Conservation (phyloP, 2,888 invertebrate genomes). For the Pyrocoelia pectoralis region DNA sequence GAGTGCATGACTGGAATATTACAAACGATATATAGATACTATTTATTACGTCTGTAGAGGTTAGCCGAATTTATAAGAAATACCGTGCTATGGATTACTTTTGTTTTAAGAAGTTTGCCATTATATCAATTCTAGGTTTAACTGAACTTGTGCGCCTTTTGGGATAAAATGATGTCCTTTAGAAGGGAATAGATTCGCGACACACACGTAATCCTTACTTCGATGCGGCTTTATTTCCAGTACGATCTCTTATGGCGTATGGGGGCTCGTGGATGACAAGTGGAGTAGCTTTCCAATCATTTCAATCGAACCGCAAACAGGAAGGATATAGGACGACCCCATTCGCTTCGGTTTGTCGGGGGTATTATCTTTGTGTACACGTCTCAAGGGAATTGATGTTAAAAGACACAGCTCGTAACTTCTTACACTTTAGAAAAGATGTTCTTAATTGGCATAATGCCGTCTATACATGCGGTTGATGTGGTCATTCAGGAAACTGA, state of each 20-base stretch:
- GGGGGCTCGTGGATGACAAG: conserved; percentile 53
- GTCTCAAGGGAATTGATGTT: conserved; percentile 45
- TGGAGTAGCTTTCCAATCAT: conserved; percentile 56
- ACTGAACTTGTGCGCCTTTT: conserved; percentile 27
- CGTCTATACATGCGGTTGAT: conserved; percentile 41
- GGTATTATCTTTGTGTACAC: conserved; percentile 52
- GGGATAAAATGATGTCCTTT: conserved; percentile 32
- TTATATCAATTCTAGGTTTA: conserved; percentile 26
- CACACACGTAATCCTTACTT: conserved; percentile 55
- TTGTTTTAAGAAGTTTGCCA: conserved; percentile 27
- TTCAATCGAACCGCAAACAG: conserved; percentile 58
- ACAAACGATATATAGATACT: no score
- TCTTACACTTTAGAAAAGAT: conserved; percentile 43
- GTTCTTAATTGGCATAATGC: conserved; percentile 48
- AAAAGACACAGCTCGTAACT: conserved; percentile 46
- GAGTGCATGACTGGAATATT: no score
- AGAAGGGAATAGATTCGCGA: conserved; percentile 31
- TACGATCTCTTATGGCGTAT: conserved; percentile 50
- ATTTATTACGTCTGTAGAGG: no score
- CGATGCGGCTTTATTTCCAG: conserved; percentile 53
- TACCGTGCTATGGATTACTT: no score
- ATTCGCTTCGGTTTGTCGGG: conserved; percentile 48
- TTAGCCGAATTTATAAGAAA: not conserved
- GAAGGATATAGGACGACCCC: conserved; percentile 41
- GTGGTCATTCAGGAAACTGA: conserved; percentile 56